Evolutionary conservation across 2,888 invertebrate species (phyloP).

Genomic region (Venusia cambrica): DNA sequence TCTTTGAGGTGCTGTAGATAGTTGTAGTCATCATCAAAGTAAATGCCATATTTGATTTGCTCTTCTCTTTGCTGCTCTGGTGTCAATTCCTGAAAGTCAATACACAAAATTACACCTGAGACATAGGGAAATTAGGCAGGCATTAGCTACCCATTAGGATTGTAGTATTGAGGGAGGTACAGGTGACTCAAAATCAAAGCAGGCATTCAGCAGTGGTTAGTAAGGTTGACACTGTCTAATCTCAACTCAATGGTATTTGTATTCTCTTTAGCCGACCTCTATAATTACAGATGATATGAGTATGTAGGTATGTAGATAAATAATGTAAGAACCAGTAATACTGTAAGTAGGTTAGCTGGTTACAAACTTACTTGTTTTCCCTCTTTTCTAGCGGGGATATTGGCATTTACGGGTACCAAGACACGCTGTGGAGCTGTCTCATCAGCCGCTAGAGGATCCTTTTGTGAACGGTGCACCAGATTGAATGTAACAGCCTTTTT

Average conservation of each 20-base stretch:
- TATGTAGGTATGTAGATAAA: too few species aligned
- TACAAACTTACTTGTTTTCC: slow-evolving; percentile 60
- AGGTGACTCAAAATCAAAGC: too few species aligned
- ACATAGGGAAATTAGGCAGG: too few species aligned
- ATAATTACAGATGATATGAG: too few species aligned
- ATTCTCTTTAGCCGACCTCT: too few species aligned
- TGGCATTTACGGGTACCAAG: slow-evolving; percentile 83
- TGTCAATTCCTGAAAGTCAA: slow-evolving; percentile 56
- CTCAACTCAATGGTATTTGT: too few species aligned
- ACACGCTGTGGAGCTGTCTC: slow-evolving; percentile 94
- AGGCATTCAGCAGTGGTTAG: too few species aligned
- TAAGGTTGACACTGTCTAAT: too few species aligned
- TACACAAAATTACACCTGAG: too few species aligned
- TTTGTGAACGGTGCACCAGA: slow-evolving; percentile 95
- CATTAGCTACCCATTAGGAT: too few species aligned
- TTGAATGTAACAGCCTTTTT: slow-evolving; percentile 95
- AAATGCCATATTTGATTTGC: slow-evolving; percentile 93
- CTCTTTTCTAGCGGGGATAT: slow-evolving; percentile 60
- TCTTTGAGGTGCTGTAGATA: slow-evolving; percentile 95
- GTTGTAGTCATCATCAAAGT: slow-evolving; percentile 96
- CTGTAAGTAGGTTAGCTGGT: slow-evolving; percentile 17
- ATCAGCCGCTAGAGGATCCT: slow-evolving; percentile 94
- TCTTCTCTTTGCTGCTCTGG: slow-evolving; percentile 83
- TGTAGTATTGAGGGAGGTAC: too few species aligned
- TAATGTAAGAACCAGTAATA: too few species aligned